Percentiles rank a stretch among this genome's conserved stretches.
These are phyloP conservation scores for Drosophila paucipuncta DNA, from an alignment of 2,888 invertebrate genomes.

Conservation along the genomic window DNA sequence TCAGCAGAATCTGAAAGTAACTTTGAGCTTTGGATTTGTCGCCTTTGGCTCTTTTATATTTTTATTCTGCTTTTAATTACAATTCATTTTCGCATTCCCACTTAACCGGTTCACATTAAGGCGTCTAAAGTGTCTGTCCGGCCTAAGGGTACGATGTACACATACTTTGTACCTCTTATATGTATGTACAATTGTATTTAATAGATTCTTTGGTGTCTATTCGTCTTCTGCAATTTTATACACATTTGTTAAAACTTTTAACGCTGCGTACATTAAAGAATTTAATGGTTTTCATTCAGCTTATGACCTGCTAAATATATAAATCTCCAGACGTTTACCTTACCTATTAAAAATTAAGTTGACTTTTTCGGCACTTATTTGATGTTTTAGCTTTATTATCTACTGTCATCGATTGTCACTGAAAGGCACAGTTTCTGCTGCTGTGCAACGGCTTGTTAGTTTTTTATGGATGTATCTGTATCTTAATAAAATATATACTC, in stretches of 20 bases:
- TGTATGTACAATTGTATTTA: not conserved
- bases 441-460: conserved; percentile 54
- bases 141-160: conserved; percentile 27
- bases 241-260: conserved; percentile 1
- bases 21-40: conserved; percentile 32
- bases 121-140: conserved; percentile 16
- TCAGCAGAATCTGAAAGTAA: conserved; percentile 19
- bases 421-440: not conserved
- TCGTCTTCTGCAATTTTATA: conserved; percentile 3
- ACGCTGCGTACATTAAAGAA: not conserved
- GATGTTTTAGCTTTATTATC: conserved; percentile 33
- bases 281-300: conserved; percentile 20
- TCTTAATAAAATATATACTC: conserved; percentile 20
- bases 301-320: conserved; percentile 54
- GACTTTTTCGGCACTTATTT: conserved; percentile 31
- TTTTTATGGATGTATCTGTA: conserved; percentile 10
- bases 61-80: conserved; percentile 62
- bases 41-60: conserved; percentile 27
- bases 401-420: conserved; percentile 31
- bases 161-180: not conserved
- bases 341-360: not conserved
- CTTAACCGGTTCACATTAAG: conserved; percentile 62
- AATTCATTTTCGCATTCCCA: conserved; percentile 43
- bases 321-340: conserved; percentile 15
- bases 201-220: not conserved